Conservation (phyloP, 2,113 vertebrate species). For the Cyanoderma ruficeps region DNA sequence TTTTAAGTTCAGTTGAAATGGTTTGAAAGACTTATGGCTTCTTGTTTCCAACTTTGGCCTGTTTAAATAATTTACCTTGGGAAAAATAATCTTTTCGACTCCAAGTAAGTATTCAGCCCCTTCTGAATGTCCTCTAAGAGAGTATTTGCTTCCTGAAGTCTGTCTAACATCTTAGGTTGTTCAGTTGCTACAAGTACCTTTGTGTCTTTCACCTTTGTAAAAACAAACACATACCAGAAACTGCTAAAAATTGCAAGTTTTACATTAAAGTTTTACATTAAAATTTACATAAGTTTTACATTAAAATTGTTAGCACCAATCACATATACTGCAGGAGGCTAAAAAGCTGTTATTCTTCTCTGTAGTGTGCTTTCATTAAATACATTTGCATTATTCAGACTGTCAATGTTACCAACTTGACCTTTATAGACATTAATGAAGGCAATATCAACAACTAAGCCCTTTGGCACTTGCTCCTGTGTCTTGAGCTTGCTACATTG, state of each 20-base stretch:
- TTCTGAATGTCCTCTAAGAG: slow-evolving; percentile 86
- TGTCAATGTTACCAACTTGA: not conserved
- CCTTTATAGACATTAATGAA: not conserved
- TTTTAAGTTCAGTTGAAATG: not conserved
- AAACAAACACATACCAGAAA: slow-evolving; percentile 10
- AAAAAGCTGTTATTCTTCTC: not conserved
- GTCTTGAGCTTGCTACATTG: not conserved
- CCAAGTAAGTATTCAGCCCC: slow-evolving; percentile 87
- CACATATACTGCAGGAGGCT: not conserved
- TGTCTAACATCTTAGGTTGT: slow-evolving; percentile 82
- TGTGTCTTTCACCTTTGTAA: slow-evolving; percentile 73
- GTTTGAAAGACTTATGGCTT: not conserved
- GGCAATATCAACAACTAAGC: not conserved
- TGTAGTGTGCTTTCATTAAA: not conserved
- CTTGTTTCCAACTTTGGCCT: not conserved
- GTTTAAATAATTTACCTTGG: slow-evolving; percentile 77
- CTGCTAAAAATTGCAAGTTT: not conserved
- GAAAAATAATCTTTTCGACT: slow-evolving; percentile 85
- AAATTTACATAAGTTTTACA: not conserved
- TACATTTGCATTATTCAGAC: not conserved
- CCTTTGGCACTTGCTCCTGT: not conserved
- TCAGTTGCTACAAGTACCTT: slow-evolving; percentile 82
- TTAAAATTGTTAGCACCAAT: not conserved
- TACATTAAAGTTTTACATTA: not conserved
- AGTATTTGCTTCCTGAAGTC: slow-evolving; percentile 84